These are phyloP conservation scores for Pavo muticus DNA, from an alignment of 2,113 vertebrate species.

Conservation along the genomic window DNA sequence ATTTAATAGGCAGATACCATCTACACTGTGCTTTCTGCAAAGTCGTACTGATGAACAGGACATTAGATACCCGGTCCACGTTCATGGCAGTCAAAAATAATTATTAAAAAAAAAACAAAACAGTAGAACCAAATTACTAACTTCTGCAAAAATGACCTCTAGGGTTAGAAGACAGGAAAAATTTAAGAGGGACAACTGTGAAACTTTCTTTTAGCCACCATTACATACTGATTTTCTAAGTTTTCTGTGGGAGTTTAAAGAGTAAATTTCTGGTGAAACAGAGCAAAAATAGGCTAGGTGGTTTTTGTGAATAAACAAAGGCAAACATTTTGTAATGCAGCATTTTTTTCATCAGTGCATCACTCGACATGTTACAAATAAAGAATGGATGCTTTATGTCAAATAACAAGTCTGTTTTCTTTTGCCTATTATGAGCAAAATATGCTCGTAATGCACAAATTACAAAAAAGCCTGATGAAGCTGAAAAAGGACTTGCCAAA, in stretches of 20 bases:
- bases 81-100: neutral
- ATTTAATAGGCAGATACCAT: neutral
- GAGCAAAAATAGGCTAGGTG: neutral
- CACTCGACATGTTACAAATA: conserved; percentile 1
- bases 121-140: neutral
- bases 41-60: neutral
- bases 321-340: neutral
- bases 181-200: neutral
- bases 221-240: neutral
- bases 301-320: neutral
- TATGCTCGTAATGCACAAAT: conserved; percentile 12
- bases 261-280: neutral
- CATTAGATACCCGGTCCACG: neutral
- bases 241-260: conserved; percentile 15
- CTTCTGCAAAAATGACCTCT: neutral
- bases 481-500: conserved; percentile 8
- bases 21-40: neutral
- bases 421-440: conserved; percentile 25
- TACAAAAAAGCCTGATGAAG: neutral
- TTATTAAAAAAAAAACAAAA: neutral
- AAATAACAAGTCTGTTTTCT: neutral
- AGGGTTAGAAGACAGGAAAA: neutral
- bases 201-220: neutral
- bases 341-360: neutral
- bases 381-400: neutral